Percentiles rank a stretch among this genome's conserved stretches.
Conservation (phyloP, 1,140 invertebrate genomes). For the Grapholita molesta region DNA sequence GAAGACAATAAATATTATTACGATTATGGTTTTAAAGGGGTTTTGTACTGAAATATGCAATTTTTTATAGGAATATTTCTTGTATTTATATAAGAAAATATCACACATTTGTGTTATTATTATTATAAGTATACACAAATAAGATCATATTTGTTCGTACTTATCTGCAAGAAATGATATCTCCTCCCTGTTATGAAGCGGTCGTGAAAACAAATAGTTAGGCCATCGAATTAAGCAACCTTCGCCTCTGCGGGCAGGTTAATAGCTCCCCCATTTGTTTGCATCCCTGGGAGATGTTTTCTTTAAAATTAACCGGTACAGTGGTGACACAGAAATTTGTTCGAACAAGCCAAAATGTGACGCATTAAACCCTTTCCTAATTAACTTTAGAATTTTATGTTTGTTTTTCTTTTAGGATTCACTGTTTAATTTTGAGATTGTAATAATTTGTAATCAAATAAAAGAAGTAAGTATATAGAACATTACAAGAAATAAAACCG, state of each 20-base stretch:
- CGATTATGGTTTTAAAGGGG: too few species aligned
- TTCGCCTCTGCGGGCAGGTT: slow-evolving; percentile 18
- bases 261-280: slow-evolving; percentile 28
- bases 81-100: too few species aligned
- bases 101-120: too few species aligned
- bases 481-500: too few species aligned
- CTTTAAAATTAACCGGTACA: slow-evolving; percentile 22
- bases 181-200: neutral
- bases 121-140: too few species aligned
- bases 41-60: too few species aligned
- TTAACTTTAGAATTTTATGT: slow-evolving; percentile 12
- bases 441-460: too few species aligned
- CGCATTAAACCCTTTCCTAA: slow-evolving; percentile 22
- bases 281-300: slow-evolving; percentile 27
- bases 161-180: neutral
- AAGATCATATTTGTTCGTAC: too few species aligned
- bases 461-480: too few species aligned
- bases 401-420: neutral
- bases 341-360: slow-evolving; percentile 23
- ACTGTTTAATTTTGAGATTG: neutral
- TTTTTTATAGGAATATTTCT: too few species aligned
- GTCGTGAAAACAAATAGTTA: neutral
- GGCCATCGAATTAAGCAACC: slow-evolving; percentile 1
- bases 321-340: slow-evolving; percentile 17
- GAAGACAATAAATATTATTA: too few species aligned